Conservation (phyloP, 2,113 vertebrate species). For the Penelope pileata region DNA sequence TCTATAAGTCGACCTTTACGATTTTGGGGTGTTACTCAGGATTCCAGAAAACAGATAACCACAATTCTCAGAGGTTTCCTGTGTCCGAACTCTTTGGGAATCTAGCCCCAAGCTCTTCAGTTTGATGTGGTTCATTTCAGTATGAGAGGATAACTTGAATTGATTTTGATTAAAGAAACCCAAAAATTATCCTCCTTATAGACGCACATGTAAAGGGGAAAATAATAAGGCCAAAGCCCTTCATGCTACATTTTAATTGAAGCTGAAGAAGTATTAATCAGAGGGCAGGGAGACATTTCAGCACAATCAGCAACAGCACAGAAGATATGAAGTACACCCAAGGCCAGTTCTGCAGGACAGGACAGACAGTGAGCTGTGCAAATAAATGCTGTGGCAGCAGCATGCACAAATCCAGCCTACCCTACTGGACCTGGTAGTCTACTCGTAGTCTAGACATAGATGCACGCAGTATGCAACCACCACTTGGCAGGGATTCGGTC, state of each 20-base stretch:
- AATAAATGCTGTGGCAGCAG: accelerated
- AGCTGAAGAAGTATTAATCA: constrained; percentile 45
- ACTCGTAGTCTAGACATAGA: background rate
- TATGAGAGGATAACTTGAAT: constrained; percentile 33
- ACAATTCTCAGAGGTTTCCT: background rate
- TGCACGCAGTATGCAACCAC: accelerated
- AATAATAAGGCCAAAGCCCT: constrained; percentile 57
- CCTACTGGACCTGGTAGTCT: background rate
- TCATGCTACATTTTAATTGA: constrained; percentile 53
- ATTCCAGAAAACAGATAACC: background rate
- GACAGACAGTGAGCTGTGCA: accelerated
- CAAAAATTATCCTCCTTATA: constrained; percentile 25
- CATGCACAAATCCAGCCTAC: background rate
- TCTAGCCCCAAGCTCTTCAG: background rate
- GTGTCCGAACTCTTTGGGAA: background rate
- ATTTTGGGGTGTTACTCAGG: background rate
- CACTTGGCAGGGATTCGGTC: background rate
- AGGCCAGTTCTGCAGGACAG: background rate
- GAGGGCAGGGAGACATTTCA: background rate
- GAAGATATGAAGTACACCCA: background rate
- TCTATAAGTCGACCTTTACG: background rate
- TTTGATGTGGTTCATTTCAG: constrained; percentile 41
- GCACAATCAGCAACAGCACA: constrained; percentile 5
- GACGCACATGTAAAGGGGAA: background rate
- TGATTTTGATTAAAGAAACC: constrained; percentile 40